Evolutionary conservation across 1,140 invertebrate species (phyloP).

Genomic region (Tribolium madens): DNA sequence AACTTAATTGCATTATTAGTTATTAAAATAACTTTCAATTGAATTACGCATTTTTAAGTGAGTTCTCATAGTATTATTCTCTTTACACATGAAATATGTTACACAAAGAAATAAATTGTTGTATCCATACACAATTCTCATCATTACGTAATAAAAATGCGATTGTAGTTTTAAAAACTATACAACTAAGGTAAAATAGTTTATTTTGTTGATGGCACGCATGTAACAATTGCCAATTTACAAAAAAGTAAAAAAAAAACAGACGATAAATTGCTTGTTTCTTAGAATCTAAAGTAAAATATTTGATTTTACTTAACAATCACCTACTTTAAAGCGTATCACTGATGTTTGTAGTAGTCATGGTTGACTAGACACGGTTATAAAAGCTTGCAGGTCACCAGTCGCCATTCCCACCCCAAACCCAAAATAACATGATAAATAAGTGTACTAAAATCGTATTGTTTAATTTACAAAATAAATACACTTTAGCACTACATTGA

Average conservation of each 20-base stretch:
- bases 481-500: conserved; percentile 41
- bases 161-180: background rate
- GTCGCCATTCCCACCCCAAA: background rate
- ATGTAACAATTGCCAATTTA: background rate
- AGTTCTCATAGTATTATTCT: too few species aligned
- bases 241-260: background rate
- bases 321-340: background rate
- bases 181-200: background rate
- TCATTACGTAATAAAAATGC: background rate
- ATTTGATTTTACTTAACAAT: background rate
- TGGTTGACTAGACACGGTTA: background rate
- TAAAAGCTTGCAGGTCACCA: background rate
- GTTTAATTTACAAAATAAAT: conserved; percentile 47
- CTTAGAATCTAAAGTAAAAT: background rate
- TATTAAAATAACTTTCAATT: too few species aligned
- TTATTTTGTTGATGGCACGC: conserved; percentile 24
- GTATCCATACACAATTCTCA: background rate
- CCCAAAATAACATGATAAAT: conserved; percentile 24
- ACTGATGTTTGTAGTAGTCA: conserved; percentile 2
- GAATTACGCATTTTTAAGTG: too few species aligned
- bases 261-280: background rate
- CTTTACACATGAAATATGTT: background rate
- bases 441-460: conserved; percentile 42
- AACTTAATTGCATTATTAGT: too few species aligned
- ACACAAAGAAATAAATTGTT: background rate